phyloP scores from a whole-genome alignment of 2,113 vertebrate genomes.

The Nerophis lumbriciformis region DNA sequence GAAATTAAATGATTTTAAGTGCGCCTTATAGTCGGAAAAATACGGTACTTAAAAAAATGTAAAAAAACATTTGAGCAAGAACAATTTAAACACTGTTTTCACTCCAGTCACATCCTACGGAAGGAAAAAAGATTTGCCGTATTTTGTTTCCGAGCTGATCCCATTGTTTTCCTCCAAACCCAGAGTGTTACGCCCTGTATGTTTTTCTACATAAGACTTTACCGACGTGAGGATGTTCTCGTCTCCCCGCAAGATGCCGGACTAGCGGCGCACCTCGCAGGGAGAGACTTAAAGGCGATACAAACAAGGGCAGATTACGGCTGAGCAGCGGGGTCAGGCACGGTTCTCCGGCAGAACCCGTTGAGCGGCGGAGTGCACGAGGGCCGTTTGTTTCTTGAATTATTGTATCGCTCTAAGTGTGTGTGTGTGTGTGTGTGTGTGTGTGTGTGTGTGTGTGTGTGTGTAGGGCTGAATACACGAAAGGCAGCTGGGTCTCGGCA shows the following conservation, averaged over 20 bases:
- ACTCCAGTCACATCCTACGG: slow-evolving; percentile 41
- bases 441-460: slow-evolving; percentile 10
- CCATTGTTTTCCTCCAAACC: slow-evolving; percentile 26
- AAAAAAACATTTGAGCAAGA: slow-evolving; percentile 20
- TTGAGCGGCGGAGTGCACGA: slow-evolving; percentile 34
- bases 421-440: slow-evolving; percentile 22
- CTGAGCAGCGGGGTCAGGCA: slow-evolving; percentile 38
- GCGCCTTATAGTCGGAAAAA: too few relatives aligned
- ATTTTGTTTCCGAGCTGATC: slow-evolving; percentile 33
- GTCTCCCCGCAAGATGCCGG: too few relatives aligned
- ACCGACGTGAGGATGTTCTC: not conserved
- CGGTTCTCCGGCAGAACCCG: slow-evolving; percentile 40
- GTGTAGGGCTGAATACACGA: slow-evolving; percentile 24
- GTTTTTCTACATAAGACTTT: not conserved
- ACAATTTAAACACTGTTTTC: slow-evolving; percentile 52
- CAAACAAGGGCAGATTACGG: slow-evolving; percentile 35
- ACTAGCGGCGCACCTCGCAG: slow-evolving; percentile 11
- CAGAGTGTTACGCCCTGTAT: not conserved
- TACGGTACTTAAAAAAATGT: too few relatives aligned
- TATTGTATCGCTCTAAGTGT: slow-evolving; percentile 41
- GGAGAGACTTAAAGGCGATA: slow-evolving; percentile 27
- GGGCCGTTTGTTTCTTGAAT: slow-evolving; percentile 41
- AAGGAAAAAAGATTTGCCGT: slow-evolving; percentile 26
- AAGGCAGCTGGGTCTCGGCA: slow-evolving; percentile 13
- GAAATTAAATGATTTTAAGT: too few relatives aligned